Evolutionary conservation across 2,797 vertebrate genomes (phyloP).

Genomic region (Bovichtus diacanthus): DNA sequence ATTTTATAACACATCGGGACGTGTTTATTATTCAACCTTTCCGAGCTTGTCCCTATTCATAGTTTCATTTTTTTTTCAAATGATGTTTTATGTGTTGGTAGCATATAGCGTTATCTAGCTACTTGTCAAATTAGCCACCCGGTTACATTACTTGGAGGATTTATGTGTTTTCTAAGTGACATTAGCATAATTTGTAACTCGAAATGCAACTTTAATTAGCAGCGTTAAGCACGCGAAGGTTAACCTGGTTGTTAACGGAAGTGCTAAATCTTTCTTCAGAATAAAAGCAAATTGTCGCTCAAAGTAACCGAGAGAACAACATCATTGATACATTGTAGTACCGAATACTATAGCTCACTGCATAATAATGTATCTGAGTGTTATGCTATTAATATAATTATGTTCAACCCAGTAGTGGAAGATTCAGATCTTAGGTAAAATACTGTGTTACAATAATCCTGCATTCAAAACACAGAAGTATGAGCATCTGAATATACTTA

Average conservation of each 20-base stretch:
- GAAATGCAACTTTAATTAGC: not conserved
- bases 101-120: no score
- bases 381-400: not conserved
- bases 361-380: not conserved
- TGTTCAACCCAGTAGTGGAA: no score
- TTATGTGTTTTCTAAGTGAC: not conserved
- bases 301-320: not conserved
- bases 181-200: not conserved
- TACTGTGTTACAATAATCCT: no score
- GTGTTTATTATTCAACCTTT: not conserved
- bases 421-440: no score
- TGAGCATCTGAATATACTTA: no score
- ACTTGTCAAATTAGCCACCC: not conserved
- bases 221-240: not conserved
- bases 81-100: not conserved
- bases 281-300: slow-evolving; percentile 1
- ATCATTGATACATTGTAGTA: no score
- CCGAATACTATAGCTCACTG: not conserved
- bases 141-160: not conserved
- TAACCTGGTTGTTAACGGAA: not conserved
- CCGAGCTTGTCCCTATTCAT: not conserved
- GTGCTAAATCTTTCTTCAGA: not conserved
- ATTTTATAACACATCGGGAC: not conserved
- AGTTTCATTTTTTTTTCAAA: not conserved
- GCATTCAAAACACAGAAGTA: no score